Percentiles rank a stretch among this genome's conserved stretches.
Conservation (phyloP, 1,140 invertebrate genomes). For the Drosophila littoralis region DNA sequence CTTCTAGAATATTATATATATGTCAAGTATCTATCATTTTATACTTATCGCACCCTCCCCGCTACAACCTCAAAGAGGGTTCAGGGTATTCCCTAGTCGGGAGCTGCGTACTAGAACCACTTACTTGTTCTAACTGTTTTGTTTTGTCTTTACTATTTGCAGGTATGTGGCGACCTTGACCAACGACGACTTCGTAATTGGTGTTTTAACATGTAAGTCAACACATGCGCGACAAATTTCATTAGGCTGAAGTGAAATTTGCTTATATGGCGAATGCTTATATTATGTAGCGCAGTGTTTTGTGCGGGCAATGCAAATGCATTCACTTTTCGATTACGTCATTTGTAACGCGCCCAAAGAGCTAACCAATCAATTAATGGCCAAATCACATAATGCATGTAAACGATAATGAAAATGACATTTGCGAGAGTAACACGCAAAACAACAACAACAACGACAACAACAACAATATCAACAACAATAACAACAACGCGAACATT, state of each 20-base stretch:
- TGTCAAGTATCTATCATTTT: no score
- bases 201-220: constrained; percentile 70
- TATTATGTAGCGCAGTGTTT: constrained; percentile 11
- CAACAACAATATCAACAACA: constrained; percentile 12
- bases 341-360: constrained; percentile 39
- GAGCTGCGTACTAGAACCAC: no score
- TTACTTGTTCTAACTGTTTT: constrained; percentile 1
- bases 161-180: constrained; percentile 54
- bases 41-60: no score
- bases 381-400: constrained; percentile 79
- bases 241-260: constrained; percentile 43
- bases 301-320: constrained; percentile 38
- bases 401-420: constrained; percentile 77
- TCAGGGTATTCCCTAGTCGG: no score
- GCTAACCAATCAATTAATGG: constrained; percentile 72
- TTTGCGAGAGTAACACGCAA: constrained; percentile 52
- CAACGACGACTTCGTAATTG: constrained; percentile 44
- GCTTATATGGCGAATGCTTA: constrained; percentile 24
- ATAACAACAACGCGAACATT: constrained; percentile 5
- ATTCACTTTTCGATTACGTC: constrained; percentile 52
- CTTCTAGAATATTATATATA: no score
- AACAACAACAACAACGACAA: constrained; percentile 29
- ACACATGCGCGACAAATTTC: constrained; percentile 51
- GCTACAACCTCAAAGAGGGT: no score
- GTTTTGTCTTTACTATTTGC: constrained; percentile 30